Evolutionary conservation across 2,888 invertebrate species (phyloP).

Genomic region (Cerastoderma edule): DNA sequence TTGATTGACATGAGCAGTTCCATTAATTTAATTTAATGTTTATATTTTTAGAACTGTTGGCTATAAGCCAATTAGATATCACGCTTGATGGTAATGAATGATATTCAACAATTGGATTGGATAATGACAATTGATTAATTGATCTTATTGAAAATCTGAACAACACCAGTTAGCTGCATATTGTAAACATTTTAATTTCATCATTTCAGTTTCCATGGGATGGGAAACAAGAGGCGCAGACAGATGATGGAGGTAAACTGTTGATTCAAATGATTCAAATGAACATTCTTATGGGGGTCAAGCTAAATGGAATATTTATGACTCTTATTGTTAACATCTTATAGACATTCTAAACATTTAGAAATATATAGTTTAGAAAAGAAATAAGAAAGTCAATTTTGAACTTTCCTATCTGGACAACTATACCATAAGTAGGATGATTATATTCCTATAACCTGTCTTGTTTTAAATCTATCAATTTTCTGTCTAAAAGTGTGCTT

Average conservation of each 20-base stretch:
- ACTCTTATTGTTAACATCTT: too few relatives aligned
- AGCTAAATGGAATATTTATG: too few relatives aligned
- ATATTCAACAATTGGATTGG: neutral
- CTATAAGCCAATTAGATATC: neutral
- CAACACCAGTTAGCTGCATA: neutral
- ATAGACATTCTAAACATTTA: too few relatives aligned
- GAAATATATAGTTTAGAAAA: neutral
- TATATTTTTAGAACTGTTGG: neutral
- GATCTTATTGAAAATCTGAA: neutral
- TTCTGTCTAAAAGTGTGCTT: too few relatives aligned
- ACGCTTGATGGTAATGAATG: neutral
- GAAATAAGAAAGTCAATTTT: neutral
- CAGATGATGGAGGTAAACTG: conserved; percentile 44
- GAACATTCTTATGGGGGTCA: neutral
- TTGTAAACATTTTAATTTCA: neutral
- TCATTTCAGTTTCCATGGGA: conserved; percentile 71
- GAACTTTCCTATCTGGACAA: neutral
- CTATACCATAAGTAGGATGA: too few relatives aligned
- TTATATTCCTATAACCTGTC: too few relatives aligned
- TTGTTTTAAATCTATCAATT: too few relatives aligned
- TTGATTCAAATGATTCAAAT: neutral
- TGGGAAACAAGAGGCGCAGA: conserved; percentile 36
- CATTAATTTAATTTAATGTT: neutral
- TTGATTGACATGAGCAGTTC: too few relatives aligned
- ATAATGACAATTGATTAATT: neutral